Conservation (phyloP, 2,113 vertebrate genomes). For the Pteruthius melanotis region DNA sequence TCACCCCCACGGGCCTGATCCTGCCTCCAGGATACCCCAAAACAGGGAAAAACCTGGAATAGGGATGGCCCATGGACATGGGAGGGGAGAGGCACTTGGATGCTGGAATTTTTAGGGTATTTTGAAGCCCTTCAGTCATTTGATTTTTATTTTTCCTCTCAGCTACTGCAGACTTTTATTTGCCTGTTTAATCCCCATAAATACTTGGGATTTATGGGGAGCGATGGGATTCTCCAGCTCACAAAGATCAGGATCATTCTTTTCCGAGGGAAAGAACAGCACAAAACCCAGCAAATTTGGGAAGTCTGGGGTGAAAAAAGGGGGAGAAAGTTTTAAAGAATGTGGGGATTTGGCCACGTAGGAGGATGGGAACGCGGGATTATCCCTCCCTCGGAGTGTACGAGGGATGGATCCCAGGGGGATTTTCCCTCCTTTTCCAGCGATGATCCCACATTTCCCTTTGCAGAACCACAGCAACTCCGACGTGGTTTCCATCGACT, state of each 20-base stretch:
- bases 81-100: not conserved
- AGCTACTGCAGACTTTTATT: no score
- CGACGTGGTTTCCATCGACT: slow-evolving; percentile 70
- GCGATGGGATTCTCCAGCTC: fast-evolving
- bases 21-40: not conserved
- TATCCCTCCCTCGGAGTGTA: fast-evolving
- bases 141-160: not conserved
- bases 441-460: not conserved
- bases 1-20: not conserved
- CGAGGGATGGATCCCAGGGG: not conserved
- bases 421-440: no score
- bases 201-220: not conserved
- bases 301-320: fast-evolving
- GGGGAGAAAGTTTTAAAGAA: no score
- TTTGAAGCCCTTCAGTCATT: not conserved
- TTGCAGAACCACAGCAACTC: slow-evolving; percentile 85
- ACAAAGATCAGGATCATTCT: fast-evolving
- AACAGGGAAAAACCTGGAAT: not conserved
- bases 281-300: not conserved
- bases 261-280: not conserved
- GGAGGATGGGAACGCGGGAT: fast-evolving
- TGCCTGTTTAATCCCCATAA: no score
- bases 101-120: not conserved
- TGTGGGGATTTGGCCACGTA: fast-evolving
- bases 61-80: not conserved